Evolutionary conservation across 1,140 invertebrate genomes (phyloP), one percentile per base, ranked within the genome.

Genomic region (Drosophila nigrodunni): DNA sequence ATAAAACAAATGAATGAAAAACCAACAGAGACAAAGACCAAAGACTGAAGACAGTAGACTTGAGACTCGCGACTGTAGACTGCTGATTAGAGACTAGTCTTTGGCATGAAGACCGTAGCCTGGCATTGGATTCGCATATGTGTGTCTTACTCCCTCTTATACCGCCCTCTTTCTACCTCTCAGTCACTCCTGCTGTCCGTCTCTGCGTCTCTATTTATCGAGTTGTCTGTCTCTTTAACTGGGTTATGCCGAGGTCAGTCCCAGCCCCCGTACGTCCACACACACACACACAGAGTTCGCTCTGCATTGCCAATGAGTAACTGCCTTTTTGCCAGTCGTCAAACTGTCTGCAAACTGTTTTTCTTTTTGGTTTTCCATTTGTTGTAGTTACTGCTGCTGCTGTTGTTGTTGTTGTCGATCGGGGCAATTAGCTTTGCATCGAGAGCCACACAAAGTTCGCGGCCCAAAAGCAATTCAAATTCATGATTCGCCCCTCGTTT

Each of bases 391-490:
- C 9, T 57, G 10, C 11, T 41, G 35, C 35, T 57, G 41, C 10
- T 57, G 59, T 73, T 80, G 82, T 79, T 80, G 76, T 21, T 54
- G 57, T 76, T 79, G 82, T 78, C 83, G 75, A 87, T 76, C 25
- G 76, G 83, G 83, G 83, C 83, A 88, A 88, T 88, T 88, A 88
- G 83, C 79, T 77, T 55, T 37, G 64, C 57, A 72, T 67, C 44
- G 61, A 71, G 25, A 30, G 59, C 55, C 75, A 64, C 71, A 65
- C 61, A 62, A 54, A 43, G 50, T 77, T 64, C 44, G 58, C 47
- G 41, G 57, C 72, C 49, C 46, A 74, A 64, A 30, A 58, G 21
- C 74, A 75, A 69, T 44, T 46, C 81, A 78, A 54, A 30, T 30
- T 30, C 25, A 30, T 30, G 25, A 30, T 30, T 30, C 25, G 25